Evolutionary conservation across 2,797 vertebrate species (phyloP).

Genomic region (Setipinna tenuifilis): DNA sequence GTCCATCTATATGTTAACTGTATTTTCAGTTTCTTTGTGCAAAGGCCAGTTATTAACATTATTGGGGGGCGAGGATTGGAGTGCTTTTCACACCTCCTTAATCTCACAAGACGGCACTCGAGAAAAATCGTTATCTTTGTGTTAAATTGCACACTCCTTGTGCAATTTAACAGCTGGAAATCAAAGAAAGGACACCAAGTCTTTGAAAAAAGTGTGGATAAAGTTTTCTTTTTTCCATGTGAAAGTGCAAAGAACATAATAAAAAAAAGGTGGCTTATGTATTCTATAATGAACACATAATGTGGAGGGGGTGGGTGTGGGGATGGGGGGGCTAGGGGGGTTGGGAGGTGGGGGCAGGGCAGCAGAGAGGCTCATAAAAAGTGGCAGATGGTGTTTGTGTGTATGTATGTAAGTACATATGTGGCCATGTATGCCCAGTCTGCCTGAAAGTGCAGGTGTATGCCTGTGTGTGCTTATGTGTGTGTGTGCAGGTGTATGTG

Average conservation of each 20-base stretch:
- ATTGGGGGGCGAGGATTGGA: not conserved
- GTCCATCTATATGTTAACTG: not conserved
- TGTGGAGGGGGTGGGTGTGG: too few relatives aligned
- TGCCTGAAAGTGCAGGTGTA: not conserved
- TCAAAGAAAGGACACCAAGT: not conserved
- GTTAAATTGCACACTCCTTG: not conserved
- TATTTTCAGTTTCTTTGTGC: not conserved
- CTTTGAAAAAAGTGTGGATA: too few relatives aligned
- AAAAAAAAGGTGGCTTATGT: not conserved
- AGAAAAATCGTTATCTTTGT: not conserved
- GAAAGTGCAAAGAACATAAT: not conserved
- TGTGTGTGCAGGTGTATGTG: not conserved
- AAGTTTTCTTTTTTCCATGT: too few relatives aligned
- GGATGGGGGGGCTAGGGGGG: too few relatives aligned
- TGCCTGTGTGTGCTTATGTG: not conserved
- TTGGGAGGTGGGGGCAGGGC: too few relatives aligned
- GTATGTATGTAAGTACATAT: not conserved
- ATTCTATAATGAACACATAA: not conserved
- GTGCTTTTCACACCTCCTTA: not conserved
- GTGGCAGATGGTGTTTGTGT: constrained; percentile 8
- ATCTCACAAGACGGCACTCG: not conserved
- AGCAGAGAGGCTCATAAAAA: too few relatives aligned
- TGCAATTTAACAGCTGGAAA: not conserved
- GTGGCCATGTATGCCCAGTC: not conserved
- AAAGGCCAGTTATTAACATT: not conserved